phyloP scores from a whole-genome alignment of 37 sponge, comb jelly and placozoan species.

The Corticium candelabrum region DNA sequence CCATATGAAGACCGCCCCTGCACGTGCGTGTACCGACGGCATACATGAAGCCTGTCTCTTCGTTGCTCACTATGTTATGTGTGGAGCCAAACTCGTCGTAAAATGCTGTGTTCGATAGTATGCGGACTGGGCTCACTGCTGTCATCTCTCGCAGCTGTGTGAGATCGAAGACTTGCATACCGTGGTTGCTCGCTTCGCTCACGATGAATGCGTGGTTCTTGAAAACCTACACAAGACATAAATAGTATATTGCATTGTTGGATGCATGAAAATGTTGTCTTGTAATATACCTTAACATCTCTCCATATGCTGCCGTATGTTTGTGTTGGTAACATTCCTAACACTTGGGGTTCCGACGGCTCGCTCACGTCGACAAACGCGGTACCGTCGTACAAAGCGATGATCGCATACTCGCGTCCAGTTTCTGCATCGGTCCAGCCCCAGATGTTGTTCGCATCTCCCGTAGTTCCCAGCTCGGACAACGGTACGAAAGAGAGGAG shows the following conservation, averaged over 20 bases:
- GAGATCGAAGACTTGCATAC: slow-evolving; percentile 53
- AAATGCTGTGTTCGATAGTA: slow-evolving; percentile 15
- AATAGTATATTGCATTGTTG: no score
- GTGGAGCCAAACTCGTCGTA: slow-evolving; percentile 31
- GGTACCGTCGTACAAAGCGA: slow-evolving; percentile 47
- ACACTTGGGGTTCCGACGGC: slow-evolving; percentile 27
- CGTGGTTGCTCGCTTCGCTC: slow-evolving; percentile 50
- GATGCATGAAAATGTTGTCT: no score
- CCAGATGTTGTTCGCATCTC: slow-evolving; percentile 61
- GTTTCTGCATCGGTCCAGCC: slow-evolving; percentile 66
- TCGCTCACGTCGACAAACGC: slow-evolving; percentile 68
- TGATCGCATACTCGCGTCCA: slow-evolving; percentile 41
- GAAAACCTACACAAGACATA: no score
- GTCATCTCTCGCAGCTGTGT: slow-evolving; percentile 22
- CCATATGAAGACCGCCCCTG: slow-evolving; percentile 48
- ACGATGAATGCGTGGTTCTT: slow-evolving; percentile 57
- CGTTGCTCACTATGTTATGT: slow-evolving; percentile 55
- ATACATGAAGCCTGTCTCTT: slow-evolving; percentile 56
- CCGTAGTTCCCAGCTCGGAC: slow-evolving; percentile 28
- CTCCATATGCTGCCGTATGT: slow-evolving; percentile 43
- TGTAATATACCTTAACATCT: slow-evolving; percentile 66
- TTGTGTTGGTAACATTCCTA: slow-evolving; percentile 49
- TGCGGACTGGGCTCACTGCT: not conserved
- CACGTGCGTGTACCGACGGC: slow-evolving; percentile 43
- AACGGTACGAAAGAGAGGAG: slow-evolving; percentile 38